phyloP scores from a whole-genome alignment of 2,113 vertebrate genomes.

The Nothocercus julius region DNA sequence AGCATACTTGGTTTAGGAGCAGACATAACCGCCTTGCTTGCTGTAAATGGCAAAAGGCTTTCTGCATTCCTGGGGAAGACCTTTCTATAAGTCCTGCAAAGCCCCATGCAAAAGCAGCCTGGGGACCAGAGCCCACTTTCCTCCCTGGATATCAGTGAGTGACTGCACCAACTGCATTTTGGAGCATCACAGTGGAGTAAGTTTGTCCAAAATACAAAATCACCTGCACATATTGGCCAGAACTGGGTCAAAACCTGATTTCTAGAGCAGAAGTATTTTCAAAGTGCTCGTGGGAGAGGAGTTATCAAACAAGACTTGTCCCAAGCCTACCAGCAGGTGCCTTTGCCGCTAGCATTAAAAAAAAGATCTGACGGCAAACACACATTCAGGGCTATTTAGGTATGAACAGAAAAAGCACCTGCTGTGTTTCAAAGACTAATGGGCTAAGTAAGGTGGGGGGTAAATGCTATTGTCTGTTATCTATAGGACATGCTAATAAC shows the following conservation, averaged over 20 bases:
- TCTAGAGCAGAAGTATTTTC: neutral
- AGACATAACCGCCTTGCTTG: neutral
- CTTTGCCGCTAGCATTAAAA: constrained; percentile 16
- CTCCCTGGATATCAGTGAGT: neutral
- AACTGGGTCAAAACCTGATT: neutral
- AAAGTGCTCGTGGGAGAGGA: neutral
- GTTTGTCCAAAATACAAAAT: neutral
- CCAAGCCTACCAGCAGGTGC: constrained; percentile 10
- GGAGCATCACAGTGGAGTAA: neutral
- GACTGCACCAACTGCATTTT: neutral
- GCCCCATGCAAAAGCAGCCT: neutral
- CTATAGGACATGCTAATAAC: constrained; percentile 47
- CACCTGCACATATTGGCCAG: rapidly evolving
- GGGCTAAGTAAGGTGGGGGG: constrained; percentile 46
- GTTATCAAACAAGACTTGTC: neutral
- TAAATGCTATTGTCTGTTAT: constrained; percentile 58
- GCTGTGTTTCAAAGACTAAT: constrained; percentile 62
- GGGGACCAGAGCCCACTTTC: neutral
- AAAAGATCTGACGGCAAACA: constrained; percentile 21
- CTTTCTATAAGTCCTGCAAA: neutral
- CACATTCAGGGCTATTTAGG: constrained; percentile 34
- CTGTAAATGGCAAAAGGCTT: neutral
- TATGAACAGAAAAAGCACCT: constrained; percentile 44
- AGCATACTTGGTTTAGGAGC: neutral
- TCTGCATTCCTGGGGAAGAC: neutral